Percentiles rank a stretch among this genome's conserved stretches.
Evolutionary conservation across 2,113 vertebrate species (phyloP).

Genomic region (Rhinogobius similis): DNA sequence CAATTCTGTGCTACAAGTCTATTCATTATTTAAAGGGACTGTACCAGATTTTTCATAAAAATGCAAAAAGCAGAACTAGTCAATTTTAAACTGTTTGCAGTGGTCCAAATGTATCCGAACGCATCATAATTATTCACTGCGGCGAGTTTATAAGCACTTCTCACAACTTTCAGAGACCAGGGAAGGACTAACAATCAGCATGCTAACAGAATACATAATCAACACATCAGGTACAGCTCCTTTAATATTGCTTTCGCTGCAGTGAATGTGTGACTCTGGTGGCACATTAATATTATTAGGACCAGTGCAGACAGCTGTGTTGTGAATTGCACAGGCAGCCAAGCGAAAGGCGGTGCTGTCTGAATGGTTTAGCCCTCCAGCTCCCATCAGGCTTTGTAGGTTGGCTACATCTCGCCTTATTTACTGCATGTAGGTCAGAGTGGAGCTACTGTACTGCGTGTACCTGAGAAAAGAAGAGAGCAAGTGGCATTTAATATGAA

Average conservation of each 20-base stretch:
- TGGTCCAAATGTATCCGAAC: too few relatives aligned
- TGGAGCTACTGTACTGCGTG: not conserved
- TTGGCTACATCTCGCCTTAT: slow-evolving; percentile 36
- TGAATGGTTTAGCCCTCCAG: slow-evolving; percentile 54
- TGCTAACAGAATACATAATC: too few relatives aligned
- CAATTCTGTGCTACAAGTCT: too few relatives aligned
- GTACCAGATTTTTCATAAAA: too few relatives aligned
- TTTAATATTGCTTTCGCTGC: not conserved
- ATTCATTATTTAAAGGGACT: too few relatives aligned
- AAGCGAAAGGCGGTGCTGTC: slow-evolving; percentile 43
- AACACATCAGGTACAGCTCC: too few relatives aligned
- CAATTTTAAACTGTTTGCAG: too few relatives aligned
- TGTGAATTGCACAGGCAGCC: slow-evolving; percentile 38
- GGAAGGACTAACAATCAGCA: too few relatives aligned
- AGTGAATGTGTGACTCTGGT: slow-evolving; percentile 5
- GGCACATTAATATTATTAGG: not conserved
- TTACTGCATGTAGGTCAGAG: not conserved
- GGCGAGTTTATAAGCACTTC: too few relatives aligned
- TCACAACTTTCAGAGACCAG: too few relatives aligned
- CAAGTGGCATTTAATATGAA: not conserved
- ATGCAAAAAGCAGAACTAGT: too few relatives aligned
- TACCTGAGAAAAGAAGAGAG: slow-evolving; percentile 8
- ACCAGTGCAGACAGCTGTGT: not conserved
- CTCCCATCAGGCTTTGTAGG: slow-evolving; percentile 56
- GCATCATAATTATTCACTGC: too few relatives aligned